Percentiles rank a stretch among this genome's conserved stretches.
These are phyloP conservation scores for Euwallacea similis DNA, from an alignment of 1,140 invertebrate species.

Conservation along the genomic window DNA sequence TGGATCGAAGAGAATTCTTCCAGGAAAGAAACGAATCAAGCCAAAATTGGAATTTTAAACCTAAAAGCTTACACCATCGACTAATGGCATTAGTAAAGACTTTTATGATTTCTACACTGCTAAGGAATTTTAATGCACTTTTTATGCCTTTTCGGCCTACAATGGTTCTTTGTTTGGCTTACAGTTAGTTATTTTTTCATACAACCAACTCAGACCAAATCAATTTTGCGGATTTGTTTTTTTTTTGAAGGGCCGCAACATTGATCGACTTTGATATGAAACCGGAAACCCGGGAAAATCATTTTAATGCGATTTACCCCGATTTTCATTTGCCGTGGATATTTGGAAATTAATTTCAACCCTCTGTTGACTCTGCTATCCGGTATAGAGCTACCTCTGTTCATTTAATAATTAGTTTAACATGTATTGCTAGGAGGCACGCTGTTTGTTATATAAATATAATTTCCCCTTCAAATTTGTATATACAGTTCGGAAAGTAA, in stretches of 20 bases:
- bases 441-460: too few relatives aligned
- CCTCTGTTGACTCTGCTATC: slow-evolving; percentile 3
- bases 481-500: too few relatives aligned
- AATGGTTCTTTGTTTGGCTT: not conserved
- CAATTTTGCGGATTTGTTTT: too few relatives aligned
- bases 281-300: not conserved
- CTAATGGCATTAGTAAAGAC: not conserved
- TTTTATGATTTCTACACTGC: slow-evolving; percentile 11
- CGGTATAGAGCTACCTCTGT: slow-evolving; percentile 1
- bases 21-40: too few relatives aligned
- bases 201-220: too few relatives aligned
- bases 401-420: slow-evolving; percentile 9
- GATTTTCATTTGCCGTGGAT: not conserved
- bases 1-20: too few relatives aligned
- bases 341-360: slow-evolving; percentile 4
- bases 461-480: too few relatives aligned
- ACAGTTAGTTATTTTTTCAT: not conserved
- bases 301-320: not conserved
- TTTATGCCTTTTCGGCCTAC: slow-evolving; percentile 3
- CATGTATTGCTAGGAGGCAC: not conserved
- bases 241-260: too few relatives aligned
- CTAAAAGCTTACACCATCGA: not conserved
- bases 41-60: not conserved
- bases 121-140: slow-evolving; percentile 9
- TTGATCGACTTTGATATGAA: too few relatives aligned